Evolutionary conservation across 2,888 invertebrate species (phyloP).

Genomic region (Cataglyphis cursor): DNA sequence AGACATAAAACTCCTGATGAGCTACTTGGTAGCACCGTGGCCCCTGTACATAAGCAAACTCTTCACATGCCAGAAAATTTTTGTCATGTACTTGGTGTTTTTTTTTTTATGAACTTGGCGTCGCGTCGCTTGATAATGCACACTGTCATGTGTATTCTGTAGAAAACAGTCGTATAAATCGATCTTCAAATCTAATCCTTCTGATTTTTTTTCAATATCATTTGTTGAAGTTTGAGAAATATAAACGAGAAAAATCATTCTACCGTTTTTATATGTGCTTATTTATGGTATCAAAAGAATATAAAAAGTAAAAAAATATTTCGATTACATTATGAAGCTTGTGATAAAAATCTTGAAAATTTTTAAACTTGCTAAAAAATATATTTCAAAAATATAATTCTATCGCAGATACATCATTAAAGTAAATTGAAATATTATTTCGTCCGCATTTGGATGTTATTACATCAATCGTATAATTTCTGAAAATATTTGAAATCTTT

Average conservation of each 20-base stretch:
- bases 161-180: background rate
- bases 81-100: too few species aligned
- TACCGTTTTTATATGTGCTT: background rate
- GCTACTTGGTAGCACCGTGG: too few species aligned
- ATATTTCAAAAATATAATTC: background rate
- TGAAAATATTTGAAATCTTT: background rate
- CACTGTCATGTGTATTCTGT: background rate
- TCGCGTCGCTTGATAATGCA: background rate
- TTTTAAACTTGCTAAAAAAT: background rate
- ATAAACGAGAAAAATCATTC: background rate
- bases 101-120: too few species aligned
- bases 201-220: background rate
- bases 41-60: too few species aligned
- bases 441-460: background rate
- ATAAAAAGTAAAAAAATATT: background rate
- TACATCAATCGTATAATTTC: background rate
- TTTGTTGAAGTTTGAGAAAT: background rate
- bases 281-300: background rate
- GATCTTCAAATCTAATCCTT: background rate
- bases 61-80: too few species aligned
- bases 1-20: too few species aligned
- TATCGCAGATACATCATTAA: background rate
- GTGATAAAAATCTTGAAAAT: background rate
- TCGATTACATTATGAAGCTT: background rate
- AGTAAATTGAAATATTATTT: slow-evolving; percentile 1